Evolutionary conservation across 2,888 invertebrate genomes (phyloP).

Genomic region (Icerya purchasi): DNA sequence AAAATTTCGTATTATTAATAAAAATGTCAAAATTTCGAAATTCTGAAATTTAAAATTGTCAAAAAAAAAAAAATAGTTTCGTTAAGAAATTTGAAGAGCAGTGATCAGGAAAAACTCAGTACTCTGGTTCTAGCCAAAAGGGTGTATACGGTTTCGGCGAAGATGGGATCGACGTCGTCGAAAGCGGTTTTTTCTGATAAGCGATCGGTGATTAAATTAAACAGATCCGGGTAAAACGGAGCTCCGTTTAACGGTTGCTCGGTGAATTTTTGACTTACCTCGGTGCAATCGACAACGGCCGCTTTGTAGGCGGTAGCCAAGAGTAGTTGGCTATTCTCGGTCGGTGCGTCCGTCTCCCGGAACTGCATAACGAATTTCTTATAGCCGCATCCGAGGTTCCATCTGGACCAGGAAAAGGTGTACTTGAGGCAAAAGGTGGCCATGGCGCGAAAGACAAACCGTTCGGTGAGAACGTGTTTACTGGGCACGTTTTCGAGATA

Average conservation of each 20-base stretch:
- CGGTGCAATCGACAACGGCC: slow-evolving; percentile 45
- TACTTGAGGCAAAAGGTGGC: slow-evolving; percentile 46
- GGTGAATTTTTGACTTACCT: slow-evolving; percentile 48
- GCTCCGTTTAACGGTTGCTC: slow-evolving; percentile 25
- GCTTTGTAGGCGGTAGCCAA: slow-evolving; percentile 47
- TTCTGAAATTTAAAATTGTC: too few relatives aligned
- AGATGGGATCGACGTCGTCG: slow-evolving; percentile 32
- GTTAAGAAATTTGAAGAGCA: too few relatives aligned
- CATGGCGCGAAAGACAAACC: slow-evolving; percentile 58
- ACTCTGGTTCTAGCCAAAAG: slow-evolving; percentile 38
- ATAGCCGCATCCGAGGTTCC: slow-evolving; percentile 38
- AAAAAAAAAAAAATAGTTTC: too few relatives aligned
- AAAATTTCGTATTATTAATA: too few relatives aligned
- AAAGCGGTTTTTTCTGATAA: slow-evolving; percentile 30
- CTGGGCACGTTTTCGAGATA: slow-evolving; percentile 37
- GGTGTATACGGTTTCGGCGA: slow-evolving; percentile 37
- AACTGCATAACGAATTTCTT: slow-evolving; percentile 43
- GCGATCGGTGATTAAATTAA: slow-evolving; percentile 42
- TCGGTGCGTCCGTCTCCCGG: slow-evolving; percentile 29
- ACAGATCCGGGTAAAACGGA: slow-evolving; percentile 52
- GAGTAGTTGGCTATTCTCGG: slow-evolving; percentile 23
- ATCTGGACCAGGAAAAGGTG: slow-evolving; percentile 61
- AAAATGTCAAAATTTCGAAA: too few relatives aligned
- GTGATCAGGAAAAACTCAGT: slow-evolving; percentile 41
- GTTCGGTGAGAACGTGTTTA: slow-evolving; percentile 45